Evolutionary conservation across 2,113 vertebrate species (phyloP).

Genomic region (Pygathrix nemaeus): DNA sequence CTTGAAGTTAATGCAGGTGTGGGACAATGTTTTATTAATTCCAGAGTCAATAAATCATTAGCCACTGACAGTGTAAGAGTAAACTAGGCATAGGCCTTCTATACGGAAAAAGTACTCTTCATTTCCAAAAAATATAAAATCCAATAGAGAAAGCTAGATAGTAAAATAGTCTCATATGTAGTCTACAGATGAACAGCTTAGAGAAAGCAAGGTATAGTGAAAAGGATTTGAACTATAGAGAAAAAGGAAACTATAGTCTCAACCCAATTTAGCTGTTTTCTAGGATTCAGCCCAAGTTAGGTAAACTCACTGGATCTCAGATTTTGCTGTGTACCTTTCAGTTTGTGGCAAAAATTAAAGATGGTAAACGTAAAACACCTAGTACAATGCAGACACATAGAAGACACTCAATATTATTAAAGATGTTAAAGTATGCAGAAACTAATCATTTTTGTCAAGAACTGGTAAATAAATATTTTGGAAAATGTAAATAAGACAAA

Average conservation of each 20-base stretch:
- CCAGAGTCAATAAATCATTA: not conserved
- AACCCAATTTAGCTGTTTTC: not conserved
- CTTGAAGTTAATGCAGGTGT: not conserved
- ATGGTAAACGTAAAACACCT: not conserved
- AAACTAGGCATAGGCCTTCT: not conserved
- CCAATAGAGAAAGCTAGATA: not conserved
- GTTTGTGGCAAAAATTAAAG: not conserved
- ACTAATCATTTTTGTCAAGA: not conserved
- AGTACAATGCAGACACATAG: not conserved
- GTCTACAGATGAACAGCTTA: not conserved
- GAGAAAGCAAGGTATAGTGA: not conserved
- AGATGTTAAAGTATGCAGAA: not conserved
- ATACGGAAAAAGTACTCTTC: not conserved
- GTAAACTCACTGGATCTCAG: not conserved
- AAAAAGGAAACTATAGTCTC: not conserved
- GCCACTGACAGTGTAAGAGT: not conserved
- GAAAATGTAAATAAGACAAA: not conserved
- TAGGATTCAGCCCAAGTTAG: not conserved
- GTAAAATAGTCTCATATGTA: not conserved
- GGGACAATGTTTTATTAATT: not conserved
- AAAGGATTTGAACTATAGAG: not conserved
- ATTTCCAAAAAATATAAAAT: conserved; percentile 12
- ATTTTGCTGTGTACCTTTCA: not conserved
- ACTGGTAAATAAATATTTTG: not conserved
- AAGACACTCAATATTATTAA: not conserved